Evolutionary conservation across 1,140 invertebrate genomes (phyloP), one percentile per base, ranked within the genome.

Genomic region (Drosophila orosa): DNA sequence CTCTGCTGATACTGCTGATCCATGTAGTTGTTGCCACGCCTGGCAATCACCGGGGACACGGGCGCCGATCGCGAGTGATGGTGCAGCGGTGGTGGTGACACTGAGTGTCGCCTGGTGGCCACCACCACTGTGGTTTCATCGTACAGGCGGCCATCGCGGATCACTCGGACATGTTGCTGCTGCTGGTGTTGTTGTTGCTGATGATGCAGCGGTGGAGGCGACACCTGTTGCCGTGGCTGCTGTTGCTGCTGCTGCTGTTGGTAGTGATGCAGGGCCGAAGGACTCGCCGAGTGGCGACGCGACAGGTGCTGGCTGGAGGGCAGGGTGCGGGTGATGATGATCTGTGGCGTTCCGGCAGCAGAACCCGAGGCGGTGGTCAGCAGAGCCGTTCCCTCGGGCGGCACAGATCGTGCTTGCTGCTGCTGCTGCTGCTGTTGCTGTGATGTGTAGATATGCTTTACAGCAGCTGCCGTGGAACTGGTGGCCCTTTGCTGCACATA

Each of bases 131-230:
- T 61, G 72, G 80, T 44, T 35, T 91, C 90, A 40, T 91, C 90
- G 48, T 91, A 91, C 39, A 91, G 54, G 15, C 90, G 90, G 22
- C 90, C 90, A 59, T 91, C 90, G 63, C 90, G 78, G 50, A 91
- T 91, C 17, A 91, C 90, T 7, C 90, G 90, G 50, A 91, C 90
- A 68, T 91, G 90, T 25, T 82, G 78, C 33, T 78, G 79, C 22
- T 65, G 69, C 42, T 81, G 60, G 12, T 45, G 42, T n/a, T 45
- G 42, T n/a, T 86, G 71, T 29, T 81, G 67, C 54, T 84, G 85
- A 45, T 87, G 79, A 40, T 90, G 85, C 71, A 90, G 31, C 9
- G 90, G 90, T 4, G 90, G 85, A 1, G 90, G 86, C 54, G 90
- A 90, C 42, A 72, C 74, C 35, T 37, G 50, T 13, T 48, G 67